Evolutionary conservation across 2,888 invertebrate genomes (phyloP), one percentile per base, ranked within the genome.

Genomic region (Podabrus alpinus): DNA sequence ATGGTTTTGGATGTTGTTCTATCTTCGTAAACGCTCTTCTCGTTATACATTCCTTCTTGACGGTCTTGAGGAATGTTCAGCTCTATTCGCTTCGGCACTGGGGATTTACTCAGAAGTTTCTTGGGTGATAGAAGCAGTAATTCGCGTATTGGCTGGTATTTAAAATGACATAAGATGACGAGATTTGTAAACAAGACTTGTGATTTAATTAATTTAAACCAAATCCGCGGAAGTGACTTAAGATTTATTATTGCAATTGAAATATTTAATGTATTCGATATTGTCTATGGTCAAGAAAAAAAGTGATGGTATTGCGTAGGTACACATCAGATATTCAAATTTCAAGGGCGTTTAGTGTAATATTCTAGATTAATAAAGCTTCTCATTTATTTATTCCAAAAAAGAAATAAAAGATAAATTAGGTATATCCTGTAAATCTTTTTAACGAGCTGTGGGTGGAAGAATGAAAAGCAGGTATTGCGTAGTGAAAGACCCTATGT

Each of bases 271-370:
- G 59, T 61, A 75, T 59, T 73, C 72, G 19, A 68, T 19, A 75
- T 75, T 75, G 75, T 64, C 75, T 72, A 69, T 75, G 75, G 75
- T 75, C 75, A 75, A 72, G 75, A 72, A 75, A 75, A 73, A 75
- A 74, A 72, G 69, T 59, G 7, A 71, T 67, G 66, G 70, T 73
- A 67, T 70, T 69, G 75, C 67, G 72, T 64, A 64, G 62, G 62
- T 72, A 75, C 72, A 72, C 75, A 75, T 75, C 17, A 67, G 67
- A 62, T 75, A 75, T 75, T 75, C 70, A 75, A 75, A 75, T 75
- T 75, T 73, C 75, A 75, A 75, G 75, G 75, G 75, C 75, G 75
- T 70, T 69, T 64, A 13, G 15, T 16, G 72, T 60, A 68, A 70
- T 73, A 72, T 75, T 70, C 70, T 70, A 59, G 66, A 73, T 66